Base-by-base conservation (phyloP, 2,113 vertebrate species). In the Aix galericulata region DNA sequence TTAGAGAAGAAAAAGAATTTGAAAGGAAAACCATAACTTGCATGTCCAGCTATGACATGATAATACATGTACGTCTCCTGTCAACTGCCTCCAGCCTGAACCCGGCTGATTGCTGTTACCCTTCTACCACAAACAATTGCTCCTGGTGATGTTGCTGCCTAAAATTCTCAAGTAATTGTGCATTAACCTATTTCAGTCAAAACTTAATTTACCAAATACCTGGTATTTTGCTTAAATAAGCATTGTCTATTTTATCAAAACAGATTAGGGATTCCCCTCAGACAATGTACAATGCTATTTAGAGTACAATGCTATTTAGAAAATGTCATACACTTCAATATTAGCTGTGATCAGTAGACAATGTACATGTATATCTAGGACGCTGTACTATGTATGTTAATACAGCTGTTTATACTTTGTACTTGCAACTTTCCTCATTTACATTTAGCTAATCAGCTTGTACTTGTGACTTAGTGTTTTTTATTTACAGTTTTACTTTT, bases 261-360 rank as follows among this genome's bases (percentile, higher is more conserved):
- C 5, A 76, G 56, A 55, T 78, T 40, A 68, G 10, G 10, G 38
- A 46, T 68, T 93, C 21, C 26, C 69, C 73, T 79, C 0, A 1
- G 38, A 71, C 12, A 27, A 12, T 26, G 29, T 21, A 34, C 15
- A 73, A 79, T 69, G 8, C 13, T 66, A 34, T n/a, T 66, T 91
- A 73, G 14, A 29, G 29, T 21, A 34, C 15, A 73, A 79, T 69
- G 8, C 13, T 66, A 34, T n/a, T 66, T 91, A 73, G 29, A 69
- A 62, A n/a, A 64, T 32, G 3, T 34, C 60, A 68, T 15, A 8
- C 0, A 0, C 25, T 73, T 81, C 40, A 29, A 4, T 60, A 34
- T 9, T 73, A 31, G 6, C 44, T 52, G 27, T 71, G 26, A 80
- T 59, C 16, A 26, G 20, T 13, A 29, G 22, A 66, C n/a, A 40